Evolutionary conservation across 2,888 invertebrate genomes (phyloP).

Genomic region (Campoletis raptor): DNA sequence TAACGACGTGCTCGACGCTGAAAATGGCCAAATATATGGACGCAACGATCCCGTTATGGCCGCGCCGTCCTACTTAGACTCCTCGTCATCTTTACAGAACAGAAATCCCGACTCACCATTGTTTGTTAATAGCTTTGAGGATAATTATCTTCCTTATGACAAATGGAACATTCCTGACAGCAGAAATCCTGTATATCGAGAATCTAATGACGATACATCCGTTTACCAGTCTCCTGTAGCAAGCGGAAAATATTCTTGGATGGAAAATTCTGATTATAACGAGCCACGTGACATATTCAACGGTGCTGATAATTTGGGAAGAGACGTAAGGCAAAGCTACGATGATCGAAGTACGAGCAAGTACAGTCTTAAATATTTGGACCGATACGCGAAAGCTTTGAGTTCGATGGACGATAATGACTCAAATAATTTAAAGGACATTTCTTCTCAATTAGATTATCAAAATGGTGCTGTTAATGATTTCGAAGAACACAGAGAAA

Average conservation of each 20-base stretch:
- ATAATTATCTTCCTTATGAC: constrained; percentile 14
- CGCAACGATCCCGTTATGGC: constrained; percentile 32
- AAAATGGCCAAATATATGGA: constrained; percentile 55
- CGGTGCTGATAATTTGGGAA: constrained; percentile 19
- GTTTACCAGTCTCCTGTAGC: constrained; percentile 1
- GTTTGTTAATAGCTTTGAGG: neutral
- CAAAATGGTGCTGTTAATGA: neutral
- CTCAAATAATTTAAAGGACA: constrained; percentile 32
- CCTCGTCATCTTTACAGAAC: constrained; percentile 20
- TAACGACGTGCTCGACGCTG: constrained; percentile 26
- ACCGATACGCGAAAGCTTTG: constrained; percentile 68
- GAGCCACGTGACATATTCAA: constrained; percentile 2
- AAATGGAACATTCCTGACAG: constrained; percentile 8
- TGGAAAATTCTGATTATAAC: neutral
- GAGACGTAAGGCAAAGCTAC: constrained; percentile 53
- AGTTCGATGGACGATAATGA: constrained; percentile 46
- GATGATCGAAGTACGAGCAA: constrained; percentile 12
- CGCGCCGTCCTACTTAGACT: neutral
- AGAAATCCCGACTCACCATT: constrained; percentile 1
- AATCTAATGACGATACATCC: constrained; percentile 1
- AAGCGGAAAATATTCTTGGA: constrained; percentile 12
- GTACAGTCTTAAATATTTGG: constrained; percentile 65
- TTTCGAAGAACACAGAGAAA: neutral
- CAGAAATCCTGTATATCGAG: constrained; percentile 9
- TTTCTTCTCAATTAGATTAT: constrained; percentile 20